phyloP scores from a whole-genome alignment of 2,797 vertebrate genomes.

The Fratercula arctica region DNA sequence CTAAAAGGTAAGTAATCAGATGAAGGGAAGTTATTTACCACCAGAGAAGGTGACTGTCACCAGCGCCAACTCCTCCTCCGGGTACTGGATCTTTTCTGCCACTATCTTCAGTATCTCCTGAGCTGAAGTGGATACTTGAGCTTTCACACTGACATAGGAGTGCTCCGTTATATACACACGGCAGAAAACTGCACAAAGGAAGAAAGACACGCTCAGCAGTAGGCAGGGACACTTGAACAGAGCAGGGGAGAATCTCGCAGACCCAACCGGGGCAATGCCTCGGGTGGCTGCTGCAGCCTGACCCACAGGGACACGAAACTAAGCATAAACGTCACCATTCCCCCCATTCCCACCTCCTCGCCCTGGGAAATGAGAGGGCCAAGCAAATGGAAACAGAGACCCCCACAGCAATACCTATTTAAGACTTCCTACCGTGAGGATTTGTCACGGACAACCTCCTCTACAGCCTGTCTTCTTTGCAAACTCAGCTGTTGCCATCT shows the following conservation, averaged over 20 bases:
- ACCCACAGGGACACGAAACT: background rate
- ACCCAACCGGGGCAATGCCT: background rate
- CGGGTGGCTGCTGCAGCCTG: background rate
- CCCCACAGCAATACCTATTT: background rate
- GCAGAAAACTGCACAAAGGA: constrained; percentile 84
- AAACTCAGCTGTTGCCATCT: background rate
- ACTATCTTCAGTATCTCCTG: constrained; percentile 89
- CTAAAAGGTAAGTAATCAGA: background rate
- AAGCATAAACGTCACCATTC: background rate
- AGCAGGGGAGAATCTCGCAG: background rate
- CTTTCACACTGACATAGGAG: constrained; percentile 92
- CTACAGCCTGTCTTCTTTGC: background rate
- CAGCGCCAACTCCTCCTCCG: constrained; percentile 86
- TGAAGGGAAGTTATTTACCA: constrained; percentile 79
- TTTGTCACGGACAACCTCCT: background rate
- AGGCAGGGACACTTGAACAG: background rate
- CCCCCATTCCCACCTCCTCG: background rate
- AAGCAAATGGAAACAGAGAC: background rate
- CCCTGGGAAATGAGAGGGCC: background rate
- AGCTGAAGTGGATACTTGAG: constrained; percentile 79
- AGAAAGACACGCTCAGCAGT: background rate
- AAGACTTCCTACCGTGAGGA: background rate
- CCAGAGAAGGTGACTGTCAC: constrained; percentile 86
- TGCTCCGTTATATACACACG: constrained; percentile 90
- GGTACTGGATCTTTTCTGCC: constrained; percentile 89